A percentile compares a stretch with the other conserved stretches of the same genome.
These are phyloP conservation scores for Uria lomvia DNA, from an alignment of 2,113 vertebrate species.

Conservation along the genomic window DNA sequence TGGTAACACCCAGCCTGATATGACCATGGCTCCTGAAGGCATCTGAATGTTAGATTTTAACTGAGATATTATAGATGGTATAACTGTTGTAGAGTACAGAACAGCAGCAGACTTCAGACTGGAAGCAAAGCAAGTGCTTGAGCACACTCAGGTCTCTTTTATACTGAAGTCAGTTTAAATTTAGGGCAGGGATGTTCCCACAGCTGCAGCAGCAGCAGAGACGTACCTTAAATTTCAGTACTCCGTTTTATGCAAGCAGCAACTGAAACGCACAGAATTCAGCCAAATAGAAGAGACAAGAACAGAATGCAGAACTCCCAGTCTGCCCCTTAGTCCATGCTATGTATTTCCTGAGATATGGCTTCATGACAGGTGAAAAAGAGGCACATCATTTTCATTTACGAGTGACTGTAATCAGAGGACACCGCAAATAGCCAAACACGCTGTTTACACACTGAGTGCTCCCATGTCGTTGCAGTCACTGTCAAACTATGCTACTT, in stretches of 20 bases:
- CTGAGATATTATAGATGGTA: neutral
- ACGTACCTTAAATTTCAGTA: neutral
- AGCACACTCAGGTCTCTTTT: neutral
- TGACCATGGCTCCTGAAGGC: neutral
- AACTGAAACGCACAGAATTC: neutral
- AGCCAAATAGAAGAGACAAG: neutral
- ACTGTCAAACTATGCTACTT: neutral
- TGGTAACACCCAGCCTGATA: neutral
- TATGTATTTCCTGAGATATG: neutral
- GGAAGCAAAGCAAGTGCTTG: neutral
- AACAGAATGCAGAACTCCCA: neutral
- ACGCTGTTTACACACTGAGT: rapidly evolving
- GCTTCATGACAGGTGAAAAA: neutral
- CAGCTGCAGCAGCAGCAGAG: rapidly evolving
- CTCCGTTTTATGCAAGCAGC: neutral
- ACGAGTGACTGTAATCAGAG: neutral
- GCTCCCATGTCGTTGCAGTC: neutral
- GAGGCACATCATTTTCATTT: neutral
- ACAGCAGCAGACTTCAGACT: neutral
- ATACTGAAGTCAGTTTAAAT: neutral
- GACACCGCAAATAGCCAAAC: neutral
- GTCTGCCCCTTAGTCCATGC: neutral
- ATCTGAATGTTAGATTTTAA: neutral
- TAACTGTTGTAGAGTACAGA: neutral
- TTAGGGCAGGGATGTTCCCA: neutral